Base-by-base conservation (phyloP, 2,888 invertebrate species). In the Dilophus febrilis region DNA sequence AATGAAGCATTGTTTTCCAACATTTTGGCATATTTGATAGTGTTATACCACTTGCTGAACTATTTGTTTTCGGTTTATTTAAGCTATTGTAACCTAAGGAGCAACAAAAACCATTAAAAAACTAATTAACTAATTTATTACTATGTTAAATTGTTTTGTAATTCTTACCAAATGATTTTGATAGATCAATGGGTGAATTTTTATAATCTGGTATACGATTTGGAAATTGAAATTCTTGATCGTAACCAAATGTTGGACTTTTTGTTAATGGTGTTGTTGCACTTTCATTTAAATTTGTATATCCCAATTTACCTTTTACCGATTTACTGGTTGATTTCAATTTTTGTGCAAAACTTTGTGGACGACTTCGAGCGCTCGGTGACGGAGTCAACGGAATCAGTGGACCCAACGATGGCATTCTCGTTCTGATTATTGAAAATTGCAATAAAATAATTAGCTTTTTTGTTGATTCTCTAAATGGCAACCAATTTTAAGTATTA, bases 1-100 rank as follows among this genome's bases (percentile, higher is more conserved):
- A 69, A 58, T 88, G 81, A 58, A 90, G 91, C 48, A 95, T 80
- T 0, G 90, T 94, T 55, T 86, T 81, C 94, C 94, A 95, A 56
- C 94, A 94, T 50, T 83, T 75, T 11, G 87, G 87, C 3, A 35
- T 32, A 37, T 40, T 38, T 12, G 27, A 22, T 8, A 22, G 4
- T 22, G 22, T 22, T 22, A 22, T 22, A 22, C 22, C 22, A 22
- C 22, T 22, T 22, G 8, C 22, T 6, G 22, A 22, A 22, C 22
- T 22, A 22, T 22, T 22, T 22, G 22, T 22, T 22, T 22, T 22
- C 8, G 22, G 22, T 22, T 22, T 22, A 22, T 22, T 29, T 29
- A 11, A 29, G 13, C 13, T 13, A 13, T 29, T 29, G 29, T n/a
- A 13, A 13, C 7, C 29, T 22, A 22, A 22, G 8, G 4, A 22